Evolutionary conservation across 2,888 invertebrate genomes (phyloP).

Genomic region (Spodoptera picta): DNA sequence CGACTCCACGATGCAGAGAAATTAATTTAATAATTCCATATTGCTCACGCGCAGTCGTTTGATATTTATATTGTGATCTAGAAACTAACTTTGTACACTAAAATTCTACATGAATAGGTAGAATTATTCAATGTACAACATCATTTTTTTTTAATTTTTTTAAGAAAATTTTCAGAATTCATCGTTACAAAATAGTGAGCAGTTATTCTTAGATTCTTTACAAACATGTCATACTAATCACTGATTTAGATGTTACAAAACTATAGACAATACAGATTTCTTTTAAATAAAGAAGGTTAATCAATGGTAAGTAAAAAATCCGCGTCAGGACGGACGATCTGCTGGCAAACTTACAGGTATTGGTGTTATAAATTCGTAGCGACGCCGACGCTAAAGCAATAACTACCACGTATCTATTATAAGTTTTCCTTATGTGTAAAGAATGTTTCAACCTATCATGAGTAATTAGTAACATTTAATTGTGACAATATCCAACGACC

Average conservation of each 20-base stretch:
- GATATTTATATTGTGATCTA: constrained; percentile 30
- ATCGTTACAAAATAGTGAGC: constrained; percentile 23
- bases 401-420: constrained; percentile 25
- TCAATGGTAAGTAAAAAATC: constrained; percentile 69
- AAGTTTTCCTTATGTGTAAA: no score
- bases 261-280: constrained; percentile 26
- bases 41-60: constrained; percentile 9
- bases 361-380: constrained; percentile 77
- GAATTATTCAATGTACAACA: constrained; percentile 51
- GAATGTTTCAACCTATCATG: no score
- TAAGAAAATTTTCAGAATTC: constrained; percentile 31
- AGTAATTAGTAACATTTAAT: constrained; percentile 17
- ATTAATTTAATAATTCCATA: constrained; percentile 7
- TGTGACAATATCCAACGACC: constrained; percentile 26
- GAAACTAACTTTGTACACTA: constrained; percentile 33
- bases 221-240: constrained; percentile 19
- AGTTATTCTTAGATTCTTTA: constrained; percentile 20
- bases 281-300: constrained; percentile 30
- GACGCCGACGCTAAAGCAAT: constrained; percentile 61
- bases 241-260: constrained; percentile 30
- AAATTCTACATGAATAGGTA: constrained; percentile 46
- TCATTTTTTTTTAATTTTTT: constrained; percentile 32
- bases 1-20: background rate
- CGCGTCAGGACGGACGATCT: constrained; percentile 80
- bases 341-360: constrained; percentile 76